Percentiles rank a stretch among this genome's conserved stretches.
phyloP scores from a whole-genome alignment of 2,888 invertebrate species.

The Agriopis aurantiaria region DNA sequence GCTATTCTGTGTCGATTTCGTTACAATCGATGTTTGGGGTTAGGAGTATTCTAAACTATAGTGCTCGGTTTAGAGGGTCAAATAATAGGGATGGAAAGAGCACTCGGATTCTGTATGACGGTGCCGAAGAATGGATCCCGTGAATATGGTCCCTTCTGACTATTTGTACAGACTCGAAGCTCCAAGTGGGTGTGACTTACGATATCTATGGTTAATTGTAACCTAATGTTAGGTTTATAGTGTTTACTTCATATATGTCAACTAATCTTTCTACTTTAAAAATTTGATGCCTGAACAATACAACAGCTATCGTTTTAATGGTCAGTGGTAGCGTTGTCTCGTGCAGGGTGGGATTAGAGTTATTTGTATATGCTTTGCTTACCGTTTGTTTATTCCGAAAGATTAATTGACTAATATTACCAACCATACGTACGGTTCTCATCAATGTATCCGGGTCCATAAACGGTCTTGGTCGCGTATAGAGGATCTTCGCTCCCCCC shows the following conservation, averaged over 20 bases:
- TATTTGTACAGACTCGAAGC: conserved; percentile 75
- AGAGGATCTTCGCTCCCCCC: conserved; percentile 83
- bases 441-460: conserved; percentile 84
- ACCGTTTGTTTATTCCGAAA: conserved; percentile 45
- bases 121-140: conserved; percentile 48
- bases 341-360: not conserved
- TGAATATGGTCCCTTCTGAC: conserved; percentile 48
- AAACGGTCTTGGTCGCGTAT: conserved; percentile 86
- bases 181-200: conserved; percentile 75
- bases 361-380: not conserved
- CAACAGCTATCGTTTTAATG: conserved; percentile 20
- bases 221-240: conserved; percentile 65
- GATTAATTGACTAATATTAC: conserved; percentile 57
- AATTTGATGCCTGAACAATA: conserved; percentile 15
- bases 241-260: conserved; percentile 58
- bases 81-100: conserved; percentile 58
- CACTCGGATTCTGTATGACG: conserved; percentile 53
- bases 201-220: conserved; percentile 84
- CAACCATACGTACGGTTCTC: conserved; percentile 84
- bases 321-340: conserved; percentile 15
- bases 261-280: conserved; percentile 61
- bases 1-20: conserved; percentile 66
- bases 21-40: conserved; percentile 56
- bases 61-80: conserved; percentile 62
- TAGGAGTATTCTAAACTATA: conserved; percentile 60